Conservation (phyloP, 2,113 vertebrate genomes). For the Microcebus griseorufus region DNA sequence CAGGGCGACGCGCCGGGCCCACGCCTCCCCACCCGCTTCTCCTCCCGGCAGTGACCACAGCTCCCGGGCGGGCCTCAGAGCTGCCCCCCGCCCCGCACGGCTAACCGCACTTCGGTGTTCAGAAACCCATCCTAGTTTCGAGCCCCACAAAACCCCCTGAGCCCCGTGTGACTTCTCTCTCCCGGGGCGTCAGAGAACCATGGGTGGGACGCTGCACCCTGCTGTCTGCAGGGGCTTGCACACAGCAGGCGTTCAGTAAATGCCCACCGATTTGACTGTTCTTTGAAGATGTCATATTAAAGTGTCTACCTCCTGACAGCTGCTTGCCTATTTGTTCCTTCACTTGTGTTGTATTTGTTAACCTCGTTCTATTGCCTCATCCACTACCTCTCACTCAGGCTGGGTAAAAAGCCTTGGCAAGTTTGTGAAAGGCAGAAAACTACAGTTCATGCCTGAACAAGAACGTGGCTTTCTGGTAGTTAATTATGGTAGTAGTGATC, state of each 20-base stretch:
- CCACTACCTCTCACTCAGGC: neutral
- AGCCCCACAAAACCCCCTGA: neutral
- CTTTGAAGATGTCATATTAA: slow-evolving; percentile 63
- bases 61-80: neutral
- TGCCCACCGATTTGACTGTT: neutral
- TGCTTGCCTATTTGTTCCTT: neutral
- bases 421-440: neutral
- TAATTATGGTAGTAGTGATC: neutral
- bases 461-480: neutral
- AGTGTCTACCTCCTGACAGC: slow-evolving; percentile 64
- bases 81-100: neutral
- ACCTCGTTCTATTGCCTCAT: neutral
- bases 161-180: neutral
- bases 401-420: neutral
- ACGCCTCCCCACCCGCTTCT: too few species aligned
- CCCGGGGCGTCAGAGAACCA: neutral
- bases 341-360: neutral
- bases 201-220: neutral
- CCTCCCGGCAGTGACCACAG: neutral
- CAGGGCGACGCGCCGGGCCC: neutral
- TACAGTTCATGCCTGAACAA: neutral
- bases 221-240: neutral
- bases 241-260: neutral
- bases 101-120: neutral
- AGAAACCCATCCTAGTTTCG: neutral